Base-by-base conservation (phyloP, 2,888 invertebrate species). In the Drepanosiphum platanoidis region DNA sequence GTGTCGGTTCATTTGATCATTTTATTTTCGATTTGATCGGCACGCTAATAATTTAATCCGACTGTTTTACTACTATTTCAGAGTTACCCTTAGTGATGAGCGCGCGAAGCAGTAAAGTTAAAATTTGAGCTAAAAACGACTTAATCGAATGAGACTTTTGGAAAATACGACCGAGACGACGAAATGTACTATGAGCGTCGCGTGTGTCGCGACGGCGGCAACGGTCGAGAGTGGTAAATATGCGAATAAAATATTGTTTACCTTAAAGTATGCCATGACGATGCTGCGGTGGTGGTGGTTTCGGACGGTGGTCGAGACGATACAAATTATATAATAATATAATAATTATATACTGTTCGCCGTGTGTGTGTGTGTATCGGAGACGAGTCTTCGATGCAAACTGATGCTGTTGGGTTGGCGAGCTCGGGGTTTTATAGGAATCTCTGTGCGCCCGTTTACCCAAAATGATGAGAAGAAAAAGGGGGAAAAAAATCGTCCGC, bases 181-280 rank as follows among this genome's bases (percentile, higher is more conserved):
- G n/a, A n/a, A n/a, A n/a, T n/a, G n/a, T n/a, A n/a, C n/a, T n/a
- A n/a, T n/a, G n/a, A n/a, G n/a, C n/a, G n/a, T n/a, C n/a, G n/a
- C n/a, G n/a, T 15, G 15, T 9, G 46, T 74, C 72, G 52, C 52
- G 3, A 3, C 15, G n/a, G 18, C 11, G 15, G 11, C 13, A 18
- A 46, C 11, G 15, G 18, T 13, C 46, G 46, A 46, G 15, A 46
- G 18, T 3, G 11, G n/a, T n/a, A 46, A 13, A 9, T 4, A 9
- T 7, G 9, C 39, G 39, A 9, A 39, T 39, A 39, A 39, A 39
- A 39, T n/a, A 39, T 52, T 15, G 18, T 36, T 70, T 70, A 80
- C 80, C 80, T 80, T 80, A 0, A 80, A 70, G 0, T 58, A 70
- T 22, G 80, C 70, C 80, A 80, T 80, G 66, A 8, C n/a, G 22